These are phyloP conservation scores for Nanorana parkeri DNA, from an alignment of 2,113 vertebrate genomes.

Conservation along the genomic window DNA sequence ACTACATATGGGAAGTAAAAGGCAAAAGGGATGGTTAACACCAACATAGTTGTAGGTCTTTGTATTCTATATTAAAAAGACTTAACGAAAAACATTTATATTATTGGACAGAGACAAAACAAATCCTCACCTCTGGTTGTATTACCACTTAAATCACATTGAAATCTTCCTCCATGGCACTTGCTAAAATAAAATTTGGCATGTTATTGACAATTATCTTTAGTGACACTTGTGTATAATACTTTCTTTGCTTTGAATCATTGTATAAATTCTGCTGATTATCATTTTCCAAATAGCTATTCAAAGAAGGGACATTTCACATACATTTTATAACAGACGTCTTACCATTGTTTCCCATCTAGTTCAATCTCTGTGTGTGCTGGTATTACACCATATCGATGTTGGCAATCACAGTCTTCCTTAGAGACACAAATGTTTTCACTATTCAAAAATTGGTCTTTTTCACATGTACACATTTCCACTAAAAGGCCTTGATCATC, in stretches of 20 bases:
- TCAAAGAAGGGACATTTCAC: neutral
- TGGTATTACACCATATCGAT: slow-evolving; percentile 56
- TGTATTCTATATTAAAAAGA: neutral
- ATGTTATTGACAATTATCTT: neutral
- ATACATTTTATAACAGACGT: neutral
- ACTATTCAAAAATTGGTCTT: slow-evolving; percentile 61
- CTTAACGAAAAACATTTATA: neutral
- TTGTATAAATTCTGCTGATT: neutral
- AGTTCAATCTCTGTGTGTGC: slow-evolving; percentile 60
- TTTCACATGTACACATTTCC: slow-evolving; percentile 64
- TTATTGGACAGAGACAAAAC: neutral
- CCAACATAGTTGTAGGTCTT: too few species aligned
- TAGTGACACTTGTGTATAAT: too few species aligned
- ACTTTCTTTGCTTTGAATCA: neutral
- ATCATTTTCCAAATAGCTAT: too few species aligned
- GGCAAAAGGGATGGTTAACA: too few species aligned
- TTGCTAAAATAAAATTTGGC: slow-evolving; percentile 50
- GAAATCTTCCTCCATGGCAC: slow-evolving; percentile 61
- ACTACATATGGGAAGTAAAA: too few species aligned
- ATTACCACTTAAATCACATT: slow-evolving; percentile 58
- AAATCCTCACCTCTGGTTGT: slow-evolving; percentile 58
- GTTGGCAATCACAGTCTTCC: slow-evolving; percentile 64
- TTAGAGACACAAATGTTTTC: slow-evolving; percentile 61
- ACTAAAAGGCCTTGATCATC: slow-evolving; percentile 60
- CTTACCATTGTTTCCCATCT: slow-evolving; percentile 65